These are phyloP conservation scores for Athrips mouffetella DNA, from an alignment of 2,888 invertebrate genomes.

Conservation along the genomic window DNA sequence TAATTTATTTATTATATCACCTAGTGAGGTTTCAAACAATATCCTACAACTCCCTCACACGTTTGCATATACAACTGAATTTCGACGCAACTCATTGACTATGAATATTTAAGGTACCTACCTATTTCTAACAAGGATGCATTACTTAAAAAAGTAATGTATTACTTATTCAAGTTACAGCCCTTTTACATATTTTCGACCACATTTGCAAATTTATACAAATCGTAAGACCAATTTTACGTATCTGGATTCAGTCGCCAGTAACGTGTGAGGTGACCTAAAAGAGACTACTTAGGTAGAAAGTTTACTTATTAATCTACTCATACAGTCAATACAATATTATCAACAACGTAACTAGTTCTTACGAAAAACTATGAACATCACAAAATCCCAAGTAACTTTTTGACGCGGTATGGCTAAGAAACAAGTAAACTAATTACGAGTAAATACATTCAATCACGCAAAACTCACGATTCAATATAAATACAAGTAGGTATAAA, in stretches of 20 bases:
- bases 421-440: constrained; percentile 37
- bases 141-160: no score
- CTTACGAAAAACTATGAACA: constrained; percentile 64
- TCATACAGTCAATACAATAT: constrained; percentile 59
- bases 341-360: constrained; percentile 71
- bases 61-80: constrained; percentile 23
- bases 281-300: constrained; percentile 65
- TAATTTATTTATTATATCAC: constrained; percentile 62
- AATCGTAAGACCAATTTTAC: constrained; percentile 27
- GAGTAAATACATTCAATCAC: constrained; percentile 19
- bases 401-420: constrained; percentile 46
- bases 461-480: constrained; percentile 41
- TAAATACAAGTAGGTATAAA: constrained; percentile 26
- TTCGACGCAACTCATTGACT: not conserved
- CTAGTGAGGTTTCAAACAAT: constrained; percentile 76
- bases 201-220: no score
- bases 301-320: constrained; percentile 60
- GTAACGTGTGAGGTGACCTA: constrained; percentile 61
- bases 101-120: not conserved
- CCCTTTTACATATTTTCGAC: no score
- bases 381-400: constrained; percentile 55
- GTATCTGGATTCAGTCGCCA: constrained; percentile 37
- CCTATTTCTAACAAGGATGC: no score
- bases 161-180: no score
- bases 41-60: constrained; percentile 44